phyloP scores from a whole-genome alignment of 23 tunicate species.

The Styela plicata region DNA sequence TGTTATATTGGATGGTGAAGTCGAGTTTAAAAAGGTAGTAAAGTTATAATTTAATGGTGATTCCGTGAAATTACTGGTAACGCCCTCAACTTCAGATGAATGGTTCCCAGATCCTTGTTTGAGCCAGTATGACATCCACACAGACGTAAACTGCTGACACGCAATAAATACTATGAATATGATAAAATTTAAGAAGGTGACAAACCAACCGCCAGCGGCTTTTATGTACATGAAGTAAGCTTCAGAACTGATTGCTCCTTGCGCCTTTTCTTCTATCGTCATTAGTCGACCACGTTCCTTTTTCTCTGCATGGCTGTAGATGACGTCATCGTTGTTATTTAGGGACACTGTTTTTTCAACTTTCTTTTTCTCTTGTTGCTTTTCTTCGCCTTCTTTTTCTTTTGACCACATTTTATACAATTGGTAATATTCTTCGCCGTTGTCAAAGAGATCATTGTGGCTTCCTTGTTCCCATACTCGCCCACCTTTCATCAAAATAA shows the following conservation, averaged over 20 bases:
- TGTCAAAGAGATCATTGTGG: slow-evolving; percentile 21
- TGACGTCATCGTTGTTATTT: neutral
- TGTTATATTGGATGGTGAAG: neutral
- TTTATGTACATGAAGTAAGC: slow-evolving; percentile 34
- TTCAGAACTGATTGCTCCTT: slow-evolving; percentile 17
- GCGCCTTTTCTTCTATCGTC: slow-evolving; percentile 60
- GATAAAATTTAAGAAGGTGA: slow-evolving; percentile 16
- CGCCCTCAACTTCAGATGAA: neutral
- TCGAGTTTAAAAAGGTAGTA: neutral
- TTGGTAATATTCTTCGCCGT: slow-evolving; percentile 24
- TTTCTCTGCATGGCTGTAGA: slow-evolving; percentile 19
- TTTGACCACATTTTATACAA: slow-evolving; percentile 9
- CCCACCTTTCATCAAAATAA: slow-evolving; percentile 45
- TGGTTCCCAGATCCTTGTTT: slow-evolving; percentile 24
- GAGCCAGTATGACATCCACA: slow-evolving; percentile 76
- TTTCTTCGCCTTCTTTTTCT: slow-evolving; percentile 3
- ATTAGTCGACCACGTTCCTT: slow-evolving; percentile 51
- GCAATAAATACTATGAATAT: slow-evolving; percentile 54
- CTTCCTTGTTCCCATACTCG: slow-evolving; percentile 21
- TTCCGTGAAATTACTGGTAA: neutral
- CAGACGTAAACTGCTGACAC: slow-evolving; percentile 59
- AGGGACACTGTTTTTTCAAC: neutral
- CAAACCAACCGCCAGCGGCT: slow-evolving; percentile 56
- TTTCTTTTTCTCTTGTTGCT: neutral
- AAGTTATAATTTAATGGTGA: too few species aligned